Evolutionary conservation across 1,140 invertebrate genomes (phyloP), one percentile per base, ranked within the genome.

Genomic region (Micrasema minimum): DNA sequence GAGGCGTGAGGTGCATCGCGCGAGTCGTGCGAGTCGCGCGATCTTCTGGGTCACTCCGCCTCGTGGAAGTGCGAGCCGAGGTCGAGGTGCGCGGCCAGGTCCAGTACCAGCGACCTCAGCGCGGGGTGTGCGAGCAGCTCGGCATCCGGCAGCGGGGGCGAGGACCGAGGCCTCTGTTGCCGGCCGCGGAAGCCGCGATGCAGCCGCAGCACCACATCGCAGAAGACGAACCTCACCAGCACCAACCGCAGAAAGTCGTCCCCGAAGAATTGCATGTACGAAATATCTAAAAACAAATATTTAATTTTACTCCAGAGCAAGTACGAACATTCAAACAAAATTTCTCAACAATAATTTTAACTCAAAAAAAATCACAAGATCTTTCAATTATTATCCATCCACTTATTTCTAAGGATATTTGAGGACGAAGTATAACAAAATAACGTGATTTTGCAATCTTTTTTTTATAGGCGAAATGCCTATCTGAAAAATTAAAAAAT

Each of bases 211-310:
- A 93, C 91, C 76, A 95, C 90, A 85, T 94, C 93, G 85, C 96
- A 98, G 86, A 98, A 98, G 67, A 98, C 90, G 83, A 94, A 97
- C 57, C 96, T 89, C 55, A 97, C 86, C 65, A 97, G 85, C 55
- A 98, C 83, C 53, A 96, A 86, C 64, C 96, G 89, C 68, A 98
- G 86, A 83, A 98, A 98, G 79, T 98, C 95, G 82, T 98, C 96
- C 18, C 94, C 94, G 82, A 97, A 93, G 83, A 98, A 97, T 81
- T 93, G 89, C 66, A 95, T 83, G 80, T 93, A 93, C 59, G 90
- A 90, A 31, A 89, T 85, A 83, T 95, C 93, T 94, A 80, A 11
- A 85, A 87, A 51, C 6, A 61, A 55, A 5, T 16, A 48, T 7
- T 9, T 12, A n/a, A n/a, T n/a, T n/a, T n/a, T n/a, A n/a, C n/a